phyloP scores from a whole-genome alignment of 2,888 invertebrate species.

The Heteropelma amictum region DNA sequence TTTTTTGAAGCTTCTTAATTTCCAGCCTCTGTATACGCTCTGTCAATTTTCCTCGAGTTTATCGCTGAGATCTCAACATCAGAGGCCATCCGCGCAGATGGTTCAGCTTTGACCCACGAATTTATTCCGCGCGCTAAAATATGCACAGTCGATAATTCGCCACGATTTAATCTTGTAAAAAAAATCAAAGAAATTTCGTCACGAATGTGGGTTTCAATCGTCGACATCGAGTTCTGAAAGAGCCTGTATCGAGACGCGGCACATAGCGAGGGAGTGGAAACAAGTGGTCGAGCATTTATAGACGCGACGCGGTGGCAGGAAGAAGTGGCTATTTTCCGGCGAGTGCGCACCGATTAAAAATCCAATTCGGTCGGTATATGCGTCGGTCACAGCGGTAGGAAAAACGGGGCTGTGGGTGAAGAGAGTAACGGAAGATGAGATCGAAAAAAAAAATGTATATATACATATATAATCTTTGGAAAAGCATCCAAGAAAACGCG shows the following conservation, averaged over 20 bases:
- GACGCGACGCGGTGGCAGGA: slow-evolving; percentile 69
- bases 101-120: slow-evolving; percentile 31
- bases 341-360: slow-evolving; percentile 77
- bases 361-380: slow-evolving; percentile 69
- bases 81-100: neutral
- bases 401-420: slow-evolving; percentile 26
- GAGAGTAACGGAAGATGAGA: slow-evolving; percentile 22
- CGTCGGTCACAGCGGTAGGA: slow-evolving; percentile 50
- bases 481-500: slow-evolving; percentile 9
- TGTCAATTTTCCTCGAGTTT: slow-evolving; percentile 32
- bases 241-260: too few relatives aligned
- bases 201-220: too few relatives aligned
- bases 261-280: slow-evolving; percentile 57
- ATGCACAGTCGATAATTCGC: too few relatives aligned
- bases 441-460: neutral
- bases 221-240: too few relatives aligned
- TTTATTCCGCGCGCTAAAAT: slow-evolving; percentile 38
- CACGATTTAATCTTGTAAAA: too few relatives aligned
- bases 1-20: too few relatives aligned
- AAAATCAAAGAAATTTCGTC: too few relatives aligned
- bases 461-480: slow-evolving; percentile 5
- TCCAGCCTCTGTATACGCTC: too few relatives aligned
- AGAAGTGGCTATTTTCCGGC: slow-evolving; percentile 78
- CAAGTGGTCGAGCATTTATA: slow-evolving; percentile 74
- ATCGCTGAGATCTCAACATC: neutral